Conservation (phyloP, 2,113 vertebrate genomes). For the Clinocottus analis region DNA sequence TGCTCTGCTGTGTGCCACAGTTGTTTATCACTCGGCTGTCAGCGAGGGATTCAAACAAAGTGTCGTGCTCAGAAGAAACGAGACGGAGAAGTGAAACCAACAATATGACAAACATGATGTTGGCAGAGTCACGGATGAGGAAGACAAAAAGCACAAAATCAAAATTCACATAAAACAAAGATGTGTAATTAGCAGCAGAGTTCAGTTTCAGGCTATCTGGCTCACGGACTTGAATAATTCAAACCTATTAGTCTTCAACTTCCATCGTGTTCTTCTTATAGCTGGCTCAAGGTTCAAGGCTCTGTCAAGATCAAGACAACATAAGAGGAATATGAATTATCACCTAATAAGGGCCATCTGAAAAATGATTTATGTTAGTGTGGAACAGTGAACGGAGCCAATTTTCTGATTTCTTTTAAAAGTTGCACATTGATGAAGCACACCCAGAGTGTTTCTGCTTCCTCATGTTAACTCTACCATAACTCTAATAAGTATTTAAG, state of each 20-base stretch:
- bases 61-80: neutral
- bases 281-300: slow-evolving; percentile 21
- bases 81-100: neutral
- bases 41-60: neutral
- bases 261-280: neutral
- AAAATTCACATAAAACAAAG: neutral
- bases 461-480: neutral
- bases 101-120: neutral
- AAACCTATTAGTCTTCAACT: neutral
- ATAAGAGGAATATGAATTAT: neutral
- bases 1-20: slow-evolving; percentile 11
- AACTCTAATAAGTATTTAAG: neutral
- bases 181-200: neutral
- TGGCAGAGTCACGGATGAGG: neutral
- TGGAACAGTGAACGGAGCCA: neutral
- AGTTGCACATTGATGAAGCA: neutral
- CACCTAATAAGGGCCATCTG: neutral
- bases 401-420: neutral
- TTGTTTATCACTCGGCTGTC: neutral
- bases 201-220: neutral
- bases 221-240: neutral
- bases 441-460: neutral
- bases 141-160: slow-evolving; percentile 1
- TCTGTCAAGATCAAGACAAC: slow-evolving; percentile 1
- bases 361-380: slow-evolving; percentile 5